Conservation (phyloP, 2,797 vertebrate genomes). For the Cyprinella venusta region DNA sequence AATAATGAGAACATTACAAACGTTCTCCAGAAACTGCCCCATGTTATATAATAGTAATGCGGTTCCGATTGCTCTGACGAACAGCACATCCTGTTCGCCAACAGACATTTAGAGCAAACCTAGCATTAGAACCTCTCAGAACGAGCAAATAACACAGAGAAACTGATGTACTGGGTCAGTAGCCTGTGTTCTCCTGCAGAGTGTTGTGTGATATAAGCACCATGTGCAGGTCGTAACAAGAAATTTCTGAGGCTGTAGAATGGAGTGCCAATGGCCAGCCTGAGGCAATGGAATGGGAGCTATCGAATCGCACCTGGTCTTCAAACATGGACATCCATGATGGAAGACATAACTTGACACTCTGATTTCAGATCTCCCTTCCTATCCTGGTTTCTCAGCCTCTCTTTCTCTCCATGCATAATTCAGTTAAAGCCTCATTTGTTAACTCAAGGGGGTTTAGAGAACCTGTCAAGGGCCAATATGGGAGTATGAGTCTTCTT, state of each 20-base stretch:
- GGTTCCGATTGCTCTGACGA: neutral
- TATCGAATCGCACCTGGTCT: conserved; percentile 28
- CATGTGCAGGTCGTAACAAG: conserved; percentile 37
- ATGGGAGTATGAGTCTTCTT: conserved; percentile 10
- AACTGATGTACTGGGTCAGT: conserved; percentile 3
- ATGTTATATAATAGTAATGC: neutral
- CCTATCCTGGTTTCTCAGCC: neutral
- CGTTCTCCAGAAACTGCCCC: neutral
- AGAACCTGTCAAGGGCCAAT: conserved; percentile 27
- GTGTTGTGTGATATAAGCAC: conserved; percentile 35
- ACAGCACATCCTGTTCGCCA: neutral
- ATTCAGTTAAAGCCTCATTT: conserved; percentile 32
- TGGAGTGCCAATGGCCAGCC: conserved; percentile 56
- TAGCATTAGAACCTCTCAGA: neutral
- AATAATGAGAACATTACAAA: neutral
- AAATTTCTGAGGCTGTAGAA: conserved; percentile 48
- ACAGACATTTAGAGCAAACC: conserved; percentile 3
- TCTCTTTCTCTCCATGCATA: conserved; percentile 8
- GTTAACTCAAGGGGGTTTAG: conserved; percentile 15
- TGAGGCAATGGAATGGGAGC: conserved; percentile 41
- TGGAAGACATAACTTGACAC: conserved; percentile 15
- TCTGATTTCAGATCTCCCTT: conserved; percentile 15
- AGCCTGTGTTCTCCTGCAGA: conserved; percentile 46
- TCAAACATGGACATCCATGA: conserved; percentile 17
- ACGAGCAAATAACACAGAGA: conserved; percentile 16